phyloP scores from a whole-genome alignment of 1,140 invertebrate species.

The Uloborus diversus region DNA sequence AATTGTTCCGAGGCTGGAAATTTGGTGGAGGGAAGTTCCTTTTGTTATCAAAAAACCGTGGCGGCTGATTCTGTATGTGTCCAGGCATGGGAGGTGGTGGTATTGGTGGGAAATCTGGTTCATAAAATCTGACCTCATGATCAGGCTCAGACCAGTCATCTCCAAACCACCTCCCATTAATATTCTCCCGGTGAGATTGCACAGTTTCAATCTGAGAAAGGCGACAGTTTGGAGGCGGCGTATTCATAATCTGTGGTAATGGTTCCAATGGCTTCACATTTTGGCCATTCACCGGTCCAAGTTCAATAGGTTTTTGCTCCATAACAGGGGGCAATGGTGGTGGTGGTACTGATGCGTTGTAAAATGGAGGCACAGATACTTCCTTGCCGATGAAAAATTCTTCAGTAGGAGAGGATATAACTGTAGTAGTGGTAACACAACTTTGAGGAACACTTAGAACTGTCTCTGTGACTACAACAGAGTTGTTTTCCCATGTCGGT shows the following conservation, averaged over 20 bases:
- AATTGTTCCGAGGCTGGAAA: constrained; percentile 21
- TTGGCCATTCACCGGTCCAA: background rate
- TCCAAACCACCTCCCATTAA: constrained; percentile 21
- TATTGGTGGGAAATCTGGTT: background rate
- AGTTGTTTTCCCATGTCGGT: background rate
- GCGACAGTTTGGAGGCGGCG: background rate
- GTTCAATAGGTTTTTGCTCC: background rate
- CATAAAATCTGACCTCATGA: background rate
- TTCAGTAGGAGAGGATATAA: constrained; percentile 17
- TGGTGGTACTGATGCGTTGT: background rate
- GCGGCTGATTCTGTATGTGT: background rate
- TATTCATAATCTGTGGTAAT: background rate
- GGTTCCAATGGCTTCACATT: background rate
- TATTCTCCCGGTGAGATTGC: constrained; percentile 31
- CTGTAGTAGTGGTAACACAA: too few species aligned
- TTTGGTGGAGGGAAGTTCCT: constrained; percentile 10
- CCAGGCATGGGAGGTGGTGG: background rate
- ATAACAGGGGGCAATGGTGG: background rate
- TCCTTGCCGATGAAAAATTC: constrained; percentile 39
- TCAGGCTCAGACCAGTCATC: constrained; percentile 24
- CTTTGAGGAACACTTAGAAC: too few species aligned
- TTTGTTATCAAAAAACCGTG: constrained; percentile 9
- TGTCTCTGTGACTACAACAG: too few species aligned
- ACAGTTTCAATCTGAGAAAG: constrained; percentile 44
- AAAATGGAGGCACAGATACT: background rate